Evolutionary conservation across 1,140 invertebrate species (phyloP), one percentile per base, ranked within the genome.

Genomic region (Lasioglossum baleicum): DNA sequence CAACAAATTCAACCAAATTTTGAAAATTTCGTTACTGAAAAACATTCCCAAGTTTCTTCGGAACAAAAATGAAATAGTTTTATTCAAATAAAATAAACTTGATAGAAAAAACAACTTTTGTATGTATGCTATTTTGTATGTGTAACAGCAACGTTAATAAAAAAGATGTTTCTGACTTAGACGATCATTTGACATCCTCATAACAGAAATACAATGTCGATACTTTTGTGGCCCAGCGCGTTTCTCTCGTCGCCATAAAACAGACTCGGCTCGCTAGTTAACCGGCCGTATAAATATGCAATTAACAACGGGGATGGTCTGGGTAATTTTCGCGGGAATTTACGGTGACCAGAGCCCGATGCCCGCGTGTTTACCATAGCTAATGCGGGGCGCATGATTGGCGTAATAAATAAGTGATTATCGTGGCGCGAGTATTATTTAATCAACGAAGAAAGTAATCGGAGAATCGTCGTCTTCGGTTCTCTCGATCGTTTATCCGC

Each of bases 341-440:
- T 89, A 83, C 81, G 82, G 81, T 85, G 15, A 42, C 35, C 81
- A 35, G 44, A 79, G 84, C 83, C 84, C 85, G 81, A 75, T 56
- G 70, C 35, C 44, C 61, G 61, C 61, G 61, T 31, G 69, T 71
- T 66, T 53, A 80, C 67, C 89, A 88, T 87, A 82, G 84, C 87
- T 91, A 91, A 92, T 92, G 89, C 87, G 87, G 81, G 86, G 83
- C 80, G 89, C 90, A 89, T 91, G 92, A 92, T 92, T 93, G 91
- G 88, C 86, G 90, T 88, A 91, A 93, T 93, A 92, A 93, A 92
- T 92, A 92, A 92, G 91, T 92, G 88, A 92, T 93, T 92, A 92
- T 90, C 90, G 88, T 15, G 80, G 76, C 79, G 83, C 83, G 79
- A 88, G 88, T n/a, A 92, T 92, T 91, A 92, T 92, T 92, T 92